These are phyloP conservation scores for Aythya baeri DNA, from an alignment of 2,113 vertebrate genomes.

Conservation along the genomic window DNA sequence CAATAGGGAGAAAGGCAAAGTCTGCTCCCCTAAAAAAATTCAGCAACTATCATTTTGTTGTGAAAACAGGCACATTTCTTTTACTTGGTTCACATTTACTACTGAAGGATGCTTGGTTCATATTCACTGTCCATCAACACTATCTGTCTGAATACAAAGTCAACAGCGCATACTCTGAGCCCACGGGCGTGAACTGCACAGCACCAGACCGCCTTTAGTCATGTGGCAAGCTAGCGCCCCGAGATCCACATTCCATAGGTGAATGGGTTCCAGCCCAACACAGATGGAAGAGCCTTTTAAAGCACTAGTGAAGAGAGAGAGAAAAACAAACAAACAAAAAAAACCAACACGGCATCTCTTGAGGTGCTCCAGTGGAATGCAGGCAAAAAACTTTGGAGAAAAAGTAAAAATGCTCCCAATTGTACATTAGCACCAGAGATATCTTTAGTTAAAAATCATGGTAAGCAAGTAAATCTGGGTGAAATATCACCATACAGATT, in stretches of 20 bases:
- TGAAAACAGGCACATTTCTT: neutral
- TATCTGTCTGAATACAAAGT: slow-evolving; percentile 26
- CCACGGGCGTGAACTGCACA: neutral
- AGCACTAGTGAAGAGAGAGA: slow-evolving; percentile 59
- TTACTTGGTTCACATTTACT: neutral
- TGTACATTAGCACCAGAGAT: slow-evolving; percentile 39
- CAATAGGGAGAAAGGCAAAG: neutral
- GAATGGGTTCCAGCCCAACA: slow-evolving; percentile 67
- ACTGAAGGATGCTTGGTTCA: neutral
- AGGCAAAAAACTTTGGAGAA: slow-evolving; percentile 19
- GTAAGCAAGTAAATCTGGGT: slow-evolving; percentile 9
- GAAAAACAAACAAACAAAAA: slow-evolving; percentile 23
- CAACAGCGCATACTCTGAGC: slow-evolving; percentile 53
- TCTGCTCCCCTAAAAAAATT: neutral
- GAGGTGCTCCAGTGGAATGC: slow-evolving; percentile 9
- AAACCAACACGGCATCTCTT: neutral
- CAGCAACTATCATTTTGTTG: neutral
- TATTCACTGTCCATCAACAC: neutral
- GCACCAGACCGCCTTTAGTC: slow-evolving; percentile 55
- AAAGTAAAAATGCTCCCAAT: slow-evolving; percentile 11
- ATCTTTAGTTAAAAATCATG: neutral
- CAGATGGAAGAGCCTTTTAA: slow-evolving; percentile 63
- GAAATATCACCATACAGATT: slow-evolving; percentile 4
- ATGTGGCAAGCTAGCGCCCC: slow-evolving; percentile 31
- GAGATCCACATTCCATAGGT: slow-evolving; percentile 58